Conservation (phyloP, 2,797 vertebrate genomes). For the Hydrolagus colliei region DNA sequence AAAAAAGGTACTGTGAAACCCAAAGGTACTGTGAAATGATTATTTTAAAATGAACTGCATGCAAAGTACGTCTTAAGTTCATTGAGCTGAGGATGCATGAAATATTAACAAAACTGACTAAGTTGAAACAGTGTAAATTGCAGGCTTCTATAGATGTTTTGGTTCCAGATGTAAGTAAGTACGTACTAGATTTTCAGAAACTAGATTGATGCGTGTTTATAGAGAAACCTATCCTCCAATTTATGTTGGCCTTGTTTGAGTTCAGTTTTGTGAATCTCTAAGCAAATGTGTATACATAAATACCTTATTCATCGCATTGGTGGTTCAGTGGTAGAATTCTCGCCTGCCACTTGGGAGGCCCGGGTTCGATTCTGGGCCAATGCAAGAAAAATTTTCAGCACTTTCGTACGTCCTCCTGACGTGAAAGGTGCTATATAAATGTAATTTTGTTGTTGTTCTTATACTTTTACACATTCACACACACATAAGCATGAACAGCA, state of each 20-base stretch:
- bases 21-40: not conserved
- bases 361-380: no score
- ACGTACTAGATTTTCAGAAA: not conserved
- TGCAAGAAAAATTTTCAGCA: no score
- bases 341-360: no score
- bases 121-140: not conserved
- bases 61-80: no score
- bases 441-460: no score
- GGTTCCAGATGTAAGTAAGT: not conserved
- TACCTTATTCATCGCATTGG: not conserved
- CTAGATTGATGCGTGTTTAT: no score
- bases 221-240: not conserved
- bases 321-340: no score
- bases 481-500: not conserved
- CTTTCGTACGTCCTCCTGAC: not conserved
- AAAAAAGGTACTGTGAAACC: conserved; percentile 71
- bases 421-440: not conserved
- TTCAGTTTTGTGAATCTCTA: not conserved
- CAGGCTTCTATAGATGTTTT: not conserved
- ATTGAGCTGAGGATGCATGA: not conserved
- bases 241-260: not conserved
- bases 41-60: no score
- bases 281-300: not conserved
- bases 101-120: not conserved
- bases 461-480: not conserved